Percentiles rank a stretch among this genome's conserved stretches.
Conservation (phyloP, 2,797 vertebrate genomes). For the Phoeniculus purpureus region DNA sequence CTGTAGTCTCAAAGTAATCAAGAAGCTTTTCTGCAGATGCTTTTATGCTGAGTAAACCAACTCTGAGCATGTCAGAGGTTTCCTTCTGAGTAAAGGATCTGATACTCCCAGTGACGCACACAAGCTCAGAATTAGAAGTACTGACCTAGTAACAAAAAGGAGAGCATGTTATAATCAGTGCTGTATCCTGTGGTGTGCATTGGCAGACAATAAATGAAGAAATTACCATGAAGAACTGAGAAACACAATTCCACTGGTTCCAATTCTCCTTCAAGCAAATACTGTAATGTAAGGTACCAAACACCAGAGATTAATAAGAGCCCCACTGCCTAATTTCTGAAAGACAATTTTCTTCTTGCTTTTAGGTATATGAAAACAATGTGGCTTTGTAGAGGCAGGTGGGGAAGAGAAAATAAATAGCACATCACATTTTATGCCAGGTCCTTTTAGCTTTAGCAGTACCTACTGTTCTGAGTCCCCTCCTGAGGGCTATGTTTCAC, state of each 20-base stretch:
- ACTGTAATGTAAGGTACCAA: not conserved
- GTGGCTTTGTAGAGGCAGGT: not conserved
- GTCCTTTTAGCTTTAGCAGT: not conserved
- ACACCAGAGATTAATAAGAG: not conserved
- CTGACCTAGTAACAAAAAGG: conserved; percentile 47
- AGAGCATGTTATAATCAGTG: not conserved
- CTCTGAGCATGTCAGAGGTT: not conserved
- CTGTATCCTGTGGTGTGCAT: not conserved
- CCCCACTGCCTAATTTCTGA: not conserved
- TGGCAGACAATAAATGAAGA: not conserved
- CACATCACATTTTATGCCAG: not conserved
- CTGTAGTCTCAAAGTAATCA: not conserved
- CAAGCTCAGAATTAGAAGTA: conserved; percentile 44
- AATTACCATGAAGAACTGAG: not conserved
- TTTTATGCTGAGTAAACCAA: conserved; percentile 47
- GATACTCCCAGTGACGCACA: conserved; percentile 3
- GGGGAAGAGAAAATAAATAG: not conserved
- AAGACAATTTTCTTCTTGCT: not conserved
- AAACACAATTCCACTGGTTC: not conserved
- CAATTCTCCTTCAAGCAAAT: not conserved
- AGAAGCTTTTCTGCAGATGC: not conserved
- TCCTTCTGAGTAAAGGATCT: conserved; percentile 15
- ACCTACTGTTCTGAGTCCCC: not conserved
- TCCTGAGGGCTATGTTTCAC: not conserved
- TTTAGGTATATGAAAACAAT: not conserved